These are phyloP conservation scores for Lasiurus cinereus DNA, from an alignment of 2,113 vertebrate species.

Conservation along the genomic window DNA sequence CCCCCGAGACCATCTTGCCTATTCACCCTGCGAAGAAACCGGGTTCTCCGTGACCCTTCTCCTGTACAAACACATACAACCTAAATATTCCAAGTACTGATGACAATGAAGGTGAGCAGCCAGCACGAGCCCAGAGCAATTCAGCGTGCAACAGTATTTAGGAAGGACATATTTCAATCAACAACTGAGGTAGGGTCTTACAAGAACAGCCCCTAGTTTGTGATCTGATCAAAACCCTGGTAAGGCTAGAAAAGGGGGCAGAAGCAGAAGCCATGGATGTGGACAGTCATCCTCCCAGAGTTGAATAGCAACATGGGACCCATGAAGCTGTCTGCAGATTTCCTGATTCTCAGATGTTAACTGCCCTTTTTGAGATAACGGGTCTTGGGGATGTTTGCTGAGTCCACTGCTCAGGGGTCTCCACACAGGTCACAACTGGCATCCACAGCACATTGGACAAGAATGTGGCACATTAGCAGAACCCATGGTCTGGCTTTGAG, in stretches of 20 bases:
- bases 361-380: too few species aligned
- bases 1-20: background rate
- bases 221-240: background rate
- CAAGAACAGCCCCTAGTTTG: background rate
- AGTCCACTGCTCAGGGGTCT: background rate
- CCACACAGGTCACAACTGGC: background rate
- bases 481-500: background rate
- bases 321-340: background rate
- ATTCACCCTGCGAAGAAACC: background rate
- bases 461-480: background rate
- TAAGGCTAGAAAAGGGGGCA: background rate
- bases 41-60: background rate
- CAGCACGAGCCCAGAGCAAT: background rate
- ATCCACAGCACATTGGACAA: background rate
- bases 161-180: background rate
- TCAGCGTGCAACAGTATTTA: background rate
- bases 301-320: background rate
- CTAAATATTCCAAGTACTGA: background rate
- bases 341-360: too few species aligned
- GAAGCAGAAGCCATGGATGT: background rate
- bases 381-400: too few species aligned
- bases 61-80: background rate
- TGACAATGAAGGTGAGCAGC: background rate
- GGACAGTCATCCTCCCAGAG: background rate
- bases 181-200: background rate